A percentile compares a stretch with the other conserved stretches of the same genome.
These are phyloP conservation scores for Platycheirus albimanus DNA, from an alignment of 2,888 invertebrate genomes.

Conservation along the genomic window DNA sequence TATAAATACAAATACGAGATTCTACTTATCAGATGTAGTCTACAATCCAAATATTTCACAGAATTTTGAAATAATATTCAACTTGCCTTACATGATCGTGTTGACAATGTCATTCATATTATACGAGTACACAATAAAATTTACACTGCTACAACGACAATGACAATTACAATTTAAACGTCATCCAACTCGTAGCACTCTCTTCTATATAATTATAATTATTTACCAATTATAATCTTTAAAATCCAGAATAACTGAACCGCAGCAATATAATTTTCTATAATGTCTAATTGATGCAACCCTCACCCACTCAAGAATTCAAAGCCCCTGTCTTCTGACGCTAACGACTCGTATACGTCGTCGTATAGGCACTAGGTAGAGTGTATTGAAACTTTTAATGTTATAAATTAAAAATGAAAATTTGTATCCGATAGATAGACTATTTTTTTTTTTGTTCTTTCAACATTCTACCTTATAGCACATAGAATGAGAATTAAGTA, in stretches of 20 bases:
- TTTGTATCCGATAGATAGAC: no score
- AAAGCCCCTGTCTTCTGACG: background rate
- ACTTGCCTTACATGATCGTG: no score
- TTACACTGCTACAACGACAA: no score
- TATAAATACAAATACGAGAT: no score
- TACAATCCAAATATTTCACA: no score
- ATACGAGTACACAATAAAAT: no score
- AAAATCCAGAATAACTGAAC: conserved; percentile 51
- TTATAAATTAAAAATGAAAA: conserved; percentile 61
- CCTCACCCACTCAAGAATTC: conserved; percentile 24
- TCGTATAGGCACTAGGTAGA: conserved; percentile 24
- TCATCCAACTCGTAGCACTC: background rate
- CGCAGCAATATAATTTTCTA: conserved; percentile 39
- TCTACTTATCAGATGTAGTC: no score
- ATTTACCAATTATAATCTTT: conserved; percentile 42
- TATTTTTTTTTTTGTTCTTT: conserved; percentile 16
- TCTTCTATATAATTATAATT: conserved; percentile 13
- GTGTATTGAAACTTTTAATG: conserved; percentile 72
- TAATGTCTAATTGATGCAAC: conserved; percentile 2
- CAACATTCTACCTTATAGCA: conserved; percentile 8
- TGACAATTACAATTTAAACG: background rate
- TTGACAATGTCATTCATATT: no score
- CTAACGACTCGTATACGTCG: no score
- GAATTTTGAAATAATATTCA: no score
- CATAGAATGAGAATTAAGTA: conserved; percentile 19